Evolutionary conservation across 2,888 invertebrate species (phyloP).

Genomic region (Polymixis flavicincta): DNA sequence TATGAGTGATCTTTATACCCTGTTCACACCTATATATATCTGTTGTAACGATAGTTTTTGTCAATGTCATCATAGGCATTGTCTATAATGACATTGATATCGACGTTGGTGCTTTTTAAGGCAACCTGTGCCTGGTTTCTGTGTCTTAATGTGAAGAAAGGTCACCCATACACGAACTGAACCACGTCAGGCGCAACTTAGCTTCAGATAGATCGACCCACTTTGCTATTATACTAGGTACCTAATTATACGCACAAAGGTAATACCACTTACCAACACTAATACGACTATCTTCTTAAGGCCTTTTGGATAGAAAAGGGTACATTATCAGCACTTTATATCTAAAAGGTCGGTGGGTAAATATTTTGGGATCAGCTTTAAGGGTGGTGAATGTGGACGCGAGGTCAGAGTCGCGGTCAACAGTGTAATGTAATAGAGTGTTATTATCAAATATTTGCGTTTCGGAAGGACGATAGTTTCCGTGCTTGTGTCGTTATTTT

Average conservation of each 20-base stretch:
- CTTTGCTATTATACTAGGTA: background rate
- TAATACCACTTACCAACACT: conserved; percentile 20
- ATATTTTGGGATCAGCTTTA: conserved; percentile 56
- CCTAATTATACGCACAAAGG: background rate
- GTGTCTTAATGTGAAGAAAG: background rate
- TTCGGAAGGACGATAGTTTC: conserved; percentile 6
- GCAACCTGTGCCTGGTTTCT: background rate
- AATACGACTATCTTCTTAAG: conserved; percentile 18
- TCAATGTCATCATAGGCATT: background rate
- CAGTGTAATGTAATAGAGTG: conserved; percentile 35
- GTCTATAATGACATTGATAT: too few relatives aligned
- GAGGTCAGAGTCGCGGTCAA: conserved; percentile 34
- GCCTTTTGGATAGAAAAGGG: conserved; percentile 27
- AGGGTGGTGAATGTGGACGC: conserved; percentile 13
- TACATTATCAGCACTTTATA: conserved; percentile 45
- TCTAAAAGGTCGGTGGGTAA: conserved; percentile 41
- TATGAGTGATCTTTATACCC: too few relatives aligned
- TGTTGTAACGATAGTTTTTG: background rate
- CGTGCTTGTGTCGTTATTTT: background rate
- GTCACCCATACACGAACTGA: background rate
- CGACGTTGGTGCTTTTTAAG: background rate
- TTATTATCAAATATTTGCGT: conserved; percentile 41
- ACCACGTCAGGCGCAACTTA: background rate
- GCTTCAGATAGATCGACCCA: background rate
- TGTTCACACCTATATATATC: too few relatives aligned